Percentiles rank a stretch among this genome's conserved stretches.
Conservation (phyloP, 2,113 vertebrate genomes). For the Vombatus ursinus region DNA sequence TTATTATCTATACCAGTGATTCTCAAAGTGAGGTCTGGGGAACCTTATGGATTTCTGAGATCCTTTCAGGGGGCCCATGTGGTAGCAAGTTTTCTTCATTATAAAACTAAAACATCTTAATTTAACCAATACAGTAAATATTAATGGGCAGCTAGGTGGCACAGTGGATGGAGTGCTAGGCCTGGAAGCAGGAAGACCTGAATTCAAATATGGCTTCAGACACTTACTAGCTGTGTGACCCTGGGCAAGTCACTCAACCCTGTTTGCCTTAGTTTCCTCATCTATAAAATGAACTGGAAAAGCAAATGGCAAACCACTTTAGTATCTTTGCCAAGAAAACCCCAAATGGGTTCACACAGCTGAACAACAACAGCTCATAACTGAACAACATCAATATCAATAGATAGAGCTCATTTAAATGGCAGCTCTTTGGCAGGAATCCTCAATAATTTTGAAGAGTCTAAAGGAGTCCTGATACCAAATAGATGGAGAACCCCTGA, state of each 20-base stretch:
- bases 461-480: neutral
- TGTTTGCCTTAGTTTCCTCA: neutral
- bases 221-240: neutral
- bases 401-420: neutral
- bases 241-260: neutral
- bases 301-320: neutral
- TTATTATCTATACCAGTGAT: neutral
- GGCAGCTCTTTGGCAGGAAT: neutral
- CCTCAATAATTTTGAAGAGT: neutral
- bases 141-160: neutral
- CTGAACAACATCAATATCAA: neutral
- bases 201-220: neutral
- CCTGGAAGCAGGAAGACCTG: neutral
- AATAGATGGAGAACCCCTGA: neutral
- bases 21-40: neutral
- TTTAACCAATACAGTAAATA: neutral
- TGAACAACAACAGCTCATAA: too few relatives aligned
- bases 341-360: neutral
- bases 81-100: neutral
- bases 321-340: neutral
- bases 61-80: neutral
- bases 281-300: neutral
- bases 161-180: neutral
- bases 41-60: neutral
- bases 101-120: neutral